Evolutionary conservation across 2,888 invertebrate species (phyloP).

Genomic region (Xestia ashworthii): DNA sequence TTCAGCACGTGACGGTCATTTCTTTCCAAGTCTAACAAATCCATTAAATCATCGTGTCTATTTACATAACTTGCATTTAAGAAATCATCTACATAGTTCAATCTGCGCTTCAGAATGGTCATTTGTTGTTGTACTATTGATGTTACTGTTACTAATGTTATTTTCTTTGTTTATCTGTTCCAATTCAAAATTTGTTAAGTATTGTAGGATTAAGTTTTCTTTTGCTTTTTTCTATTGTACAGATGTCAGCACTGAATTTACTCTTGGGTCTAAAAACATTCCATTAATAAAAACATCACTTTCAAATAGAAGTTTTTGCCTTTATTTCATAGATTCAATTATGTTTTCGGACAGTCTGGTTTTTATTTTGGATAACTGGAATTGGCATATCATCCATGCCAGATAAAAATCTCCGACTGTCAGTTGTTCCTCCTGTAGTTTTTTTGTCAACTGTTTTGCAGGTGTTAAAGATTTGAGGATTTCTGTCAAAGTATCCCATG

Average conservation of each 20-base stretch:
- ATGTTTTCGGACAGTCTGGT: slow-evolving; percentile 5
- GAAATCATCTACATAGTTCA: slow-evolving; percentile 2
- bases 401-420: slow-evolving; percentile 4
- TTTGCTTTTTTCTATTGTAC: slow-evolving; percentile 2
- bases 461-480: slow-evolving; percentile 1
- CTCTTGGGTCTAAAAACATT: slow-evolving; percentile 7
- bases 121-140: slow-evolving; percentile 5
- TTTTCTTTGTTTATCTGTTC: slow-evolving; percentile 6
- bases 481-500: slow-evolving; percentile 8
- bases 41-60: slow-evolving; percentile 9
- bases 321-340: neutral
- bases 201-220: neutral
- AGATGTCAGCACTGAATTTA: neutral
- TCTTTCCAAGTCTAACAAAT: slow-evolving; percentile 1
- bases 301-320: slow-evolving; percentile 5
- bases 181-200: slow-evolving; percentile 4
- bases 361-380: slow-evolving; percentile 2
- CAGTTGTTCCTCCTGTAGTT: slow-evolving; percentile 3
- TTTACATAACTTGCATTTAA: slow-evolving; percentile 1
- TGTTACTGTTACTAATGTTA: slow-evolving; percentile 1
- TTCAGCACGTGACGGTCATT: slow-evolving; percentile 12
- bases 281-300: neutral
- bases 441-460: slow-evolving; percentile 9
- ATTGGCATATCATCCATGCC: slow-evolving; percentile 6
- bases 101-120: neutral